These are phyloP conservation scores for Halcyon chelicuti DNA, from an alignment of 2,797 vertebrate species.

Conservation along the genomic window DNA sequence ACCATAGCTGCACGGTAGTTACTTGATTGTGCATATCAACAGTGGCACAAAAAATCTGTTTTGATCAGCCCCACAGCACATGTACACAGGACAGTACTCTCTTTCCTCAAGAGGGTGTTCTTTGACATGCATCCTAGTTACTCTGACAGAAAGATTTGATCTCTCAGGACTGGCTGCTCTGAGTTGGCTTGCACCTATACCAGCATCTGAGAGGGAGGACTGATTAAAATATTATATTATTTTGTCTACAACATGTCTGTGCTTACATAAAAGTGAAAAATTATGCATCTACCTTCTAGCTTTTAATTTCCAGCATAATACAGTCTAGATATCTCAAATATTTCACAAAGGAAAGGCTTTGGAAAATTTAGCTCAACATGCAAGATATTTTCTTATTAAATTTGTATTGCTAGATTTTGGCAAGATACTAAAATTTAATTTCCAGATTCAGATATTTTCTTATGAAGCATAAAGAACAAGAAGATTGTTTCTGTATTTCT, in stretches of 20 bases:
- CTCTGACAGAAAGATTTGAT: background rate
- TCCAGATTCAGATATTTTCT: background rate
- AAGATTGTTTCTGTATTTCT: background rate
- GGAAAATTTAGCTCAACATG: background rate
- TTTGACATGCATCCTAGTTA: background rate
- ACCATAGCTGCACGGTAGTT: background rate
- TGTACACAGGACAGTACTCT: background rate
- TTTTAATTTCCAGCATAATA: background rate
- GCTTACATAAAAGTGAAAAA: background rate
- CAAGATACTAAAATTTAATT: background rate
- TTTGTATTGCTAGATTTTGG: background rate
- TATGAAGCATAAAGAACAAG: background rate
- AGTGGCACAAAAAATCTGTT: slow-evolving; percentile 6
- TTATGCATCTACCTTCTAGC: background rate
- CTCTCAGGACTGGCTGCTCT: background rate
- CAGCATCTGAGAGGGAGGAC: background rate
- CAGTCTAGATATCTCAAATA: background rate
- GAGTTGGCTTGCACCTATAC: background rate
- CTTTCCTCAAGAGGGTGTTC: background rate
- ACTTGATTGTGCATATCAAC: background rate
- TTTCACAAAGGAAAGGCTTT: background rate
- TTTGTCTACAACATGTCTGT: background rate
- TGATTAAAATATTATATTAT: background rate
- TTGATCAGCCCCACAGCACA: background rate
- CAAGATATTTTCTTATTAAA: accelerated